Evolutionary conservation across 2,797 vertebrate species (phyloP), one percentile per base, ranked within the genome.

Genomic region (Fundulus diaphanus): DNA sequence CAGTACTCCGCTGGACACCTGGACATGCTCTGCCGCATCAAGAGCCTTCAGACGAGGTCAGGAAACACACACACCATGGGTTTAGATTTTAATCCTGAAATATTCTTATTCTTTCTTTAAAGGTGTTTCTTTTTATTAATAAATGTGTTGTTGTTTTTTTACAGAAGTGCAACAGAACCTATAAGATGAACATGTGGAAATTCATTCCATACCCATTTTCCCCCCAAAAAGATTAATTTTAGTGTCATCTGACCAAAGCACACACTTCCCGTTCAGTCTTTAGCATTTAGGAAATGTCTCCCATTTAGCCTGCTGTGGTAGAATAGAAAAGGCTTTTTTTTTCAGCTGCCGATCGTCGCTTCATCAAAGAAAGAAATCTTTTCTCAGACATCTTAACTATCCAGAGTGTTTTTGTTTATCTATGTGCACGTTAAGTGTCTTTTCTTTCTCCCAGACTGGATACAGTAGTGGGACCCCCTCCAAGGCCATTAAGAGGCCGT

Each of bases 11-110:
- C 98, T 24, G 98, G 98, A 82, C 98, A 99, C 76, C 93, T 99
- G 87, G 98, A 99, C 93, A 99, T 99, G 98, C 89, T 99, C 44
- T 99, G 97, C 88, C 97, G 98, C 87, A 99, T 99, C 92, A 99
- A 99, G 90, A 99, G 97, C 85, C 97, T 99, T 75, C 98, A 99
- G 91, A 97, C 97, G 73, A 96, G 97, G 98, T 99, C 90, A 94
- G 94, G 29, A 84, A 65, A 66, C 49, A 44, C 72, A 33, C 12
- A 71, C 8, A 44, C 33, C 7, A 37, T 13, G 31, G 2, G 8
- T 54, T 70, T 0, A 8, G 12, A 24, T 9, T 42, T 22, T 8
- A 33, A 2, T 75, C 68, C 70, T 31, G 78, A 52, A 72, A 72
- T 73, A 18, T 40, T 1, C 16, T 0, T 24, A n/a, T 33, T 35